Base-by-base conservation (phyloP, 1,140 invertebrate genomes). In the Vollenhovia emeryi region DNA sequence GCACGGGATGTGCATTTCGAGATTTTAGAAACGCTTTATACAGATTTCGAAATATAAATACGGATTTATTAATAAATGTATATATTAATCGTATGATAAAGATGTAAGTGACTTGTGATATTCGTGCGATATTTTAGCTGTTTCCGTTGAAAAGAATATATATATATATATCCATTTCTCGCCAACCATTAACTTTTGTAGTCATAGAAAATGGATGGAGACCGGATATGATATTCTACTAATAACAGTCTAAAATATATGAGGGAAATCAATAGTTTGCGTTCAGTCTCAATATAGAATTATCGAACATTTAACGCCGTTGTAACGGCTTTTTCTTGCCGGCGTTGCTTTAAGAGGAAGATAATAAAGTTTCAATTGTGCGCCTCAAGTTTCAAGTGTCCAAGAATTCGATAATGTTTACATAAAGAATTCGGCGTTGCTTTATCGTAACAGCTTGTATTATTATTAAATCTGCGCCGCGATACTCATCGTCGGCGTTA, bases 231-330 rank as follows among this genome's bases (percentile, higher is more conserved):
- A 55, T n/a, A 69, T 48, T 55, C 30, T 74, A 68, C 13, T 43
- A 74, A 74, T 55, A 74, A 73, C 11, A 74, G 1, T 55, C n/a
- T 21, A 73, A 55, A 52, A 50, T 69, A 52, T 52, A 27, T 15
- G 11, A 52, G 24, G n/a, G 7, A 52, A 74, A 74, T 74, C 48
- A 36, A 73, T 73, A 73, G 1, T 55, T 73, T 40, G 13, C 18
- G 1, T n/a, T 6, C 8, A 71, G 5, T 50, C 9, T 71, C 18
- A 24, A 73, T 36, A 73, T 73, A 73, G 11, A 73, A 55, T 1
- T 73, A 73, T 73, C 40, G 30, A 33, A 57, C 7, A 33, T 73
- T 15, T 73, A 6, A 73, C 2, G 24, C 40, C 7, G 3, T 21
- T 74, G 3, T 57, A 57, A 40, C 40, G 57, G 30, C 30, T 55